Evolutionary conservation across 2,113 vertebrate genomes (phyloP), one percentile per base, ranked within the genome.

Genomic region (Gallinago media): DNA sequence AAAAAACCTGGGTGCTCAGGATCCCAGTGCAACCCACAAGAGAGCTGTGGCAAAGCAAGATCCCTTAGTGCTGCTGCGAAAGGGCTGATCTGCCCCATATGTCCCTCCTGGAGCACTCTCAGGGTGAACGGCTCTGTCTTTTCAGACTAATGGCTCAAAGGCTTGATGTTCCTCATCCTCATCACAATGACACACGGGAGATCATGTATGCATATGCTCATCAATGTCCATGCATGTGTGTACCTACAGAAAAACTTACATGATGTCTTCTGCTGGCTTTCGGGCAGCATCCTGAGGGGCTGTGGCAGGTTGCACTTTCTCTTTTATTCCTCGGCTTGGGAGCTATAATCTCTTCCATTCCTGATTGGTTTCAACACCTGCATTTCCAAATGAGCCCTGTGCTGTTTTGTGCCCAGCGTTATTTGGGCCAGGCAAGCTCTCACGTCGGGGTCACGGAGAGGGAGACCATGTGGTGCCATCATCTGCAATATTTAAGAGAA

Each of bases 21-120:
- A 61, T n/a, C 21, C 15, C 22, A 31, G 7, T 1, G 0, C 32
- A 47, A 11, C 1, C 4, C 0, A 0, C n/a, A 40, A 23, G 29
- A 74, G 15, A 7, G 42, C 44, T 66, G 50, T 42, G 14, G 19
- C 38, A 54, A 76, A 66, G 13, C 44, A 54, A 63, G 46, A n/a
- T 7, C 12, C 9, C 17, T 63, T 25, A n/a, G 50, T 23, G 36
- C 63, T 59, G 20, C 31, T 75, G 8, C 18, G 34, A 29, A 61
- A 4, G 3, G 21, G 31, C 7, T 46, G 12, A n/a, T 55, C 14
- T 42, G 13, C 13, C 11, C 49, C 18, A 8, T 22, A 0, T 26
- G 27, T 23, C 18, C 23, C 36, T 75, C 36, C 21, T 25, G 14
- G 31, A 44, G 38, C 27, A 31, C 6, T 19, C 42, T 15, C 34